Base-by-base conservation (phyloP, 2,888 invertebrate genomes). In the Sussaba pulchella region DNA sequence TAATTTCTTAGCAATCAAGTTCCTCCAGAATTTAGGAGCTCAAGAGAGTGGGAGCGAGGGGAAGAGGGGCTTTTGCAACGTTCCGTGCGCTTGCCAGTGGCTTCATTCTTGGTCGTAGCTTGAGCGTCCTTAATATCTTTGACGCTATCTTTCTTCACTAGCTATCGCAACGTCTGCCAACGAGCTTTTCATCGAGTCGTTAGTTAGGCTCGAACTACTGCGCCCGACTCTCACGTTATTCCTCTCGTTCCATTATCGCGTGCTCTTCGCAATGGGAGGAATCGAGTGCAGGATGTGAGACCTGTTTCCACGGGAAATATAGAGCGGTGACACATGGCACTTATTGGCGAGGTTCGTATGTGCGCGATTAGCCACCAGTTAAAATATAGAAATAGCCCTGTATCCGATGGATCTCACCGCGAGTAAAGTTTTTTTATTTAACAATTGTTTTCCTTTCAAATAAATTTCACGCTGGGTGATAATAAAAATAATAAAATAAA, bases 181-280 rank as follows among this genome's bases (percentile, higher is more conserved):
- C 87, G 92, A 92, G 92, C 87, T 90, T 92, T 92, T 91, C 90
- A 92, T 92, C 89, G 91, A 90, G 91, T 91, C 92, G 90, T 91
- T 91, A 91, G 89, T 91, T 91, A 88, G 85, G 86, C 83, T 73
- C 73, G 73, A 81, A 77, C 63, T 81, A 66, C 69, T 67, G 63
- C 67, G 45, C 50, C 75, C 74, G 69, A 45, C 63, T 52, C 63
- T 70, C 70, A 50, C 74, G 57, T 67, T 57, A 52, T 66, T 69
- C 41, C 59, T 72, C 63, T 71, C 19, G 36, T 14, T 36, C 31
- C 14, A 6, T 31, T 36, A 47, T 45, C 59, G n/a, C 41, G n/a
- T 9, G n/a, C n/a, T 54, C 43, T 26, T 24, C 57, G 69, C 31
- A 6, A 31, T 31, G 6, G 31, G 6, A 6, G 6, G 6, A 31